A percentile compares a stretch with the other conserved stretches of the same genome.
These are phyloP conservation scores for Ptilodon capucinus DNA, from an alignment of 2,888 invertebrate genomes.

Conservation along the genomic window DNA sequence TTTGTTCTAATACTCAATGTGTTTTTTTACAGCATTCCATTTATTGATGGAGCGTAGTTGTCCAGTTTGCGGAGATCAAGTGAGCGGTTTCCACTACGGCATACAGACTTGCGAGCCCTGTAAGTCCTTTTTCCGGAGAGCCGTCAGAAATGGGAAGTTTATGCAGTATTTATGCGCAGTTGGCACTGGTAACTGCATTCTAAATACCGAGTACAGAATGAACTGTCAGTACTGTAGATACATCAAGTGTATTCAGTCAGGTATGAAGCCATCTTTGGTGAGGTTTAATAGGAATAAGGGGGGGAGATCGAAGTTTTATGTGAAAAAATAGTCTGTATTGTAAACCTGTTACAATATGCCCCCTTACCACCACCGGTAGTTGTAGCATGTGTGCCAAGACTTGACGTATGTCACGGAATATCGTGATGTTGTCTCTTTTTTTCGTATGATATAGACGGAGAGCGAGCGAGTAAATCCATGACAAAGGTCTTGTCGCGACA, in stretches of 20 bases:
- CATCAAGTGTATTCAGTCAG: slow-evolving; percentile 41
- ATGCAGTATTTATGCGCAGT: slow-evolving; percentile 20
- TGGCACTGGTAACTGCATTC: slow-evolving; percentile 10
- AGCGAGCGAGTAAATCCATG: too few relatives aligned
- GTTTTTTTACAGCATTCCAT: neutral
- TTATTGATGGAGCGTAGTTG: slow-evolving; percentile 18
- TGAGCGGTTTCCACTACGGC: slow-evolving; percentile 52
- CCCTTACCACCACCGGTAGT: too few relatives aligned
- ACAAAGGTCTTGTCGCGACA: too few relatives aligned
- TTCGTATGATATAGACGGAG: too few relatives aligned
- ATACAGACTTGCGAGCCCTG: slow-evolving; percentile 52
- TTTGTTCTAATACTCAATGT: neutral
- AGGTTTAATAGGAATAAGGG: slow-evolving; percentile 10
- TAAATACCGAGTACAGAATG: slow-evolving; percentile 19
- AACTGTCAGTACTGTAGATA: slow-evolving; percentile 45
- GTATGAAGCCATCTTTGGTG: slow-evolving; percentile 43
- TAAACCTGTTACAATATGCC: too few relatives aligned
- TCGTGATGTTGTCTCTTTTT: too few relatives aligned
- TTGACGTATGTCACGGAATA: too few relatives aligned
- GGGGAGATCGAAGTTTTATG: neutral
- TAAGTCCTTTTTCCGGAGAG: slow-evolving; percentile 53
- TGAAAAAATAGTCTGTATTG: neutral
- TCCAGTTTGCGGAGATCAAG: slow-evolving; percentile 45
- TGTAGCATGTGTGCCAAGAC: too few relatives aligned
- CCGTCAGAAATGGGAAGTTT: slow-evolving; percentile 24